Evolutionary conservation across 1,140 invertebrate genomes (phyloP), one percentile per base, ranked within the genome.

Genomic region (Thaumetopoea pityocampa): DNA sequence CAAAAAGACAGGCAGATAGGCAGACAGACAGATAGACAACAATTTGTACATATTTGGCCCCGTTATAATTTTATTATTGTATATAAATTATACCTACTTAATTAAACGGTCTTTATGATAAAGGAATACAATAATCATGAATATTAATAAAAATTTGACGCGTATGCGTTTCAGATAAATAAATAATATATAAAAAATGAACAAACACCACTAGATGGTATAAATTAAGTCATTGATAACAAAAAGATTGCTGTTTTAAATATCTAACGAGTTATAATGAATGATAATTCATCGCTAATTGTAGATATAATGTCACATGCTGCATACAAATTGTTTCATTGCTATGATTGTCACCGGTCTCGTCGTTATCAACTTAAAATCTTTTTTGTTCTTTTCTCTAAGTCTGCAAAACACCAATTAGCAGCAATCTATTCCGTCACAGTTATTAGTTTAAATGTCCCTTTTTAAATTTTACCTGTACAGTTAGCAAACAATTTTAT

Each of bases 211-310:
- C n/a, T n/a, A n/a, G n/a, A 17, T 30, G 35, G 34, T 32, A 29
- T 20, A 30, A 52, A 69, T 61, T 48, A 56, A 64, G 55, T 36
- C 48, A 57, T 62, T 47, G 23, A 44, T 46, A 30, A 38, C 14
- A 38, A 44, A 19, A 53, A 22, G 32, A 46, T 50, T 47, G 51
- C 67, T 66, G 53, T 73, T 78, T 83, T 77, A 68, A 80, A 80
- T 79, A 79, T 76, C 45, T 79, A 80, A 83, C 66, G 77, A 83
- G 79, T 34, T 42, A 47, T 83, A 77, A 83, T 80, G 67, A 70
- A 55, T 59, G 48, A 66, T 80, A 79, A 68, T 77, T 80, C 60
- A 73, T 54, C 16, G 42, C 41, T 67, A 65, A 78, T 70, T 64
- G 55, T 45, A 34, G 7, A 43, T 37, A 59, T 67, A 64, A 77